Conservation (phyloP, 2,888 invertebrate genomes). For the Eutolmus rufibarbis region DNA sequence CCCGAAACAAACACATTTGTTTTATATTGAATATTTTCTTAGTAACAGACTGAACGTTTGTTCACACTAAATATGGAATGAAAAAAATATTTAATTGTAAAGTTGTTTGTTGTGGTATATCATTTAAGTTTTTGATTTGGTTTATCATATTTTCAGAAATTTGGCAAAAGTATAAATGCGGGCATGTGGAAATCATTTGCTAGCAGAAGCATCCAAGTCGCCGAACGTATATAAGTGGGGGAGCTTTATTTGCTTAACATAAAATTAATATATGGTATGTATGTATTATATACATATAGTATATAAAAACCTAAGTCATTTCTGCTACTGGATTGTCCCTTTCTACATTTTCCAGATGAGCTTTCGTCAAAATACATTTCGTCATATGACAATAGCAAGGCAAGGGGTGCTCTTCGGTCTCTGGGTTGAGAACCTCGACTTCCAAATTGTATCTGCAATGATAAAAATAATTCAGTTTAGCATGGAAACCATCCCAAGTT, state of each 20-base stretch:
- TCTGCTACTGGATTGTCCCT: constrained; percentile 39
- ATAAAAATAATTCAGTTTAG: not conserved
- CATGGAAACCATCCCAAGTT: too few relatives aligned
- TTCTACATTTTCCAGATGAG: constrained; percentile 57
- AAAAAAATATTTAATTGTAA: not conserved
- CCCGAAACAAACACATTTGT: not conserved
- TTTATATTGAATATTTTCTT: not conserved
- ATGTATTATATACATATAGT: too few relatives aligned
- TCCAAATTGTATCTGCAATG: constrained; percentile 71
- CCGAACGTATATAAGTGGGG: not conserved
- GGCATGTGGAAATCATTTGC: not conserved
- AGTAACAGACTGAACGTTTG: too few relatives aligned
- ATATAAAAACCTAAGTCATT: not conserved
- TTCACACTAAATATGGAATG: not conserved
- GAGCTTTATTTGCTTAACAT: not conserved
- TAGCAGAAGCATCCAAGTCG: not conserved
- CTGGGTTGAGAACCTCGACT: constrained; percentile 74
- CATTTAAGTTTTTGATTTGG: too few relatives aligned
- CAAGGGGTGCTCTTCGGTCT: constrained; percentile 74
- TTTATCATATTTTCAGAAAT: not conserved
- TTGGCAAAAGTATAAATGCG: too few relatives aligned
- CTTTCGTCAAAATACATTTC: constrained; percentile 76
- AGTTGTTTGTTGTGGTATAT: not conserved
- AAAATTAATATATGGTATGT: not conserved
- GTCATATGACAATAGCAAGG: constrained; percentile 81